These are phyloP conservation scores for Hesperophylax magnus DNA, from an alignment of 1,140 invertebrate species.

Conservation along the genomic window DNA sequence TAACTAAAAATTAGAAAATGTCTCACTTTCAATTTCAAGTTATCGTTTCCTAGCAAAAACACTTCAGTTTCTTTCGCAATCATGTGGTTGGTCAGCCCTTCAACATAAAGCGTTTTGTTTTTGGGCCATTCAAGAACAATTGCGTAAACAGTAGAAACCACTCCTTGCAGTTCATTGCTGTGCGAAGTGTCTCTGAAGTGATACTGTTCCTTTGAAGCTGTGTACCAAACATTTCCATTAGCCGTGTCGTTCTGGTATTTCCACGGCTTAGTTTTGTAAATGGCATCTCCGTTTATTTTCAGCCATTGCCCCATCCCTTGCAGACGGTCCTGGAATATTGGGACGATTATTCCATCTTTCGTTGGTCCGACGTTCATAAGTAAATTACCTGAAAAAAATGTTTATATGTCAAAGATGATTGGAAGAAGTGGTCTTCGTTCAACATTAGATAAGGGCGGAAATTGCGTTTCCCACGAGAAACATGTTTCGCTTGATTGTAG, in stretches of 20 bases:
- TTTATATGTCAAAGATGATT: too few relatives aligned
- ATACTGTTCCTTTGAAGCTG: conserved; percentile 66
- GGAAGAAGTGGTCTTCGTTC: too few relatives aligned
- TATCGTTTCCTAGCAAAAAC: conserved; percentile 65
- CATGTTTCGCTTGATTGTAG: too few relatives aligned
- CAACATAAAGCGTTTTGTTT: conserved; percentile 69
- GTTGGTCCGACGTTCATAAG: conserved; percentile 94
- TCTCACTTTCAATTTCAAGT: conserved; percentile 47
- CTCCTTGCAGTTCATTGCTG: not conserved
- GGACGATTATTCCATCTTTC: conserved; percentile 87
- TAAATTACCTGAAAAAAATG: conserved; percentile 77
- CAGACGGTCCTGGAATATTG: conserved; percentile 93
- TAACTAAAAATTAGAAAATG: not conserved
- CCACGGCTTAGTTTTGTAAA: conserved; percentile 88
- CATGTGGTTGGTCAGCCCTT: conserved; percentile 62
- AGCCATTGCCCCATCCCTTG: conserved; percentile 84
- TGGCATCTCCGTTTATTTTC: conserved; percentile 88
- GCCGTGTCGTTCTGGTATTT: conserved; percentile 86
- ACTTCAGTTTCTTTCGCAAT: conserved; percentile 61
- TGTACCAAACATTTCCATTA: conserved; percentile 84
- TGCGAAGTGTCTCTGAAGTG: not conserved
- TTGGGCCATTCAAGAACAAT: conserved; percentile 79
- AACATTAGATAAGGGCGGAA: not conserved
- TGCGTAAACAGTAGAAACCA: conserved; percentile 72
- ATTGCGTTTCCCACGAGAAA: too few relatives aligned